Evolutionary conservation across 2,797 vertebrate genomes (phyloP), one percentile per base, ranked within the genome.

Genomic region (Clarias fuscus): DNA sequence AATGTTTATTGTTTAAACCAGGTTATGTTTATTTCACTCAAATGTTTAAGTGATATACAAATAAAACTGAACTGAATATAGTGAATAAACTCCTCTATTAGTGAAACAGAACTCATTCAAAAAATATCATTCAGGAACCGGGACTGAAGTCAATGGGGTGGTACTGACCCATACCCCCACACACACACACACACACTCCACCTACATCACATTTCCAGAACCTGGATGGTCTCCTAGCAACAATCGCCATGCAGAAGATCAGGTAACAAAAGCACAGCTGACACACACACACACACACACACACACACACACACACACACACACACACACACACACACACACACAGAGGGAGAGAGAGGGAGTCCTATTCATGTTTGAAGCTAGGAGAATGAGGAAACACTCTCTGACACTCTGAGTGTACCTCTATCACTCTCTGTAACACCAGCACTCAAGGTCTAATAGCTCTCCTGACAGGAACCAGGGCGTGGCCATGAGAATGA

Each of bases 191-290:
- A n/a, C 33, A 48, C 77, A 79, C 77, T 62, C 33, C 59, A 67
- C 13, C 62, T 20, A 1, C 4, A 0, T 53, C 64, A 56, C 15
- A 15, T 82, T 82, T 53, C 64, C 40, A 53, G 24, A 56, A 33
- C 15, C n/a, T 82, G 18, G 14, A 43, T 48, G 40, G 93, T 95
- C 93, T 93, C 95, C 91, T 94, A 89, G 95, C 94, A 95, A 95
- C 95, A 84, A 85, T 91, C 73, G 89, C 89, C 88, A 91, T 83
- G 91, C 73, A 89, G 87, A 71, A 88, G 93, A 94, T 94, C 94
- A 94, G 93, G 92, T 94, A 93, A 92, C 92, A 77, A 86, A 73
- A 78, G 73, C 89, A 88, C 90, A 89, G 77, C 77, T 62, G 79
- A 84, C 22, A 78, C 43, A 68, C 65, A 79, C 48, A 78, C 24